These are phyloP conservation scores for Esperia sulphurella DNA, from an alignment of 2,888 invertebrate species.

Conservation along the genomic window DNA sequence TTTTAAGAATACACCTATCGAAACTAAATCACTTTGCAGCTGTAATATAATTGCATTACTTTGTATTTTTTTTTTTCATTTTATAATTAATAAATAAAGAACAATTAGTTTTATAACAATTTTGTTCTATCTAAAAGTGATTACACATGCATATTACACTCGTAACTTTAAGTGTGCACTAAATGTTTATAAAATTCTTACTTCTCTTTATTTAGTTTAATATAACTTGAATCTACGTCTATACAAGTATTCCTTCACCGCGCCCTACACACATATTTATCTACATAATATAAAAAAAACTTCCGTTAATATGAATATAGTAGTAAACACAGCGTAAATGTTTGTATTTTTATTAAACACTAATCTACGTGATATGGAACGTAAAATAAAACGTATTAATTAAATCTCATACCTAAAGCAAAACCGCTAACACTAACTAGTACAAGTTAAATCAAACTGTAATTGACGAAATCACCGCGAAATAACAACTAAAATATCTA, in stretches of 20 bases:
- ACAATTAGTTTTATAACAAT: constrained; percentile 37
- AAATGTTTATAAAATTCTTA: constrained; percentile 63
- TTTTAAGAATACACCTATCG: constrained; percentile 26
- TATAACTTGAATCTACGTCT: constrained; percentile 54
- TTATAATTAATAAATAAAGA: constrained; percentile 22
- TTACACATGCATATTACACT: constrained; percentile 58
- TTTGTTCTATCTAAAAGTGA: constrained; percentile 63
- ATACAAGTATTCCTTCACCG: constrained; percentile 65
- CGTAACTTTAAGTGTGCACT: constrained; percentile 58
- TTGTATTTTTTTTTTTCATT: constrained; percentile 14
- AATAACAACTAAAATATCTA: constrained; percentile 39
- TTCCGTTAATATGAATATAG: constrained; percentile 49
- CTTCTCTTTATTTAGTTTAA: constrained; percentile 46
- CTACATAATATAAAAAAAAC: constrained; percentile 47
- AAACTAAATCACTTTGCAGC: constrained; percentile 45
- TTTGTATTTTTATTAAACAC: constrained; percentile 32
- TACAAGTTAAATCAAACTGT: constrained; percentile 41
- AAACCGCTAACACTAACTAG: constrained; percentile 24
- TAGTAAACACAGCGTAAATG: constrained; percentile 58
- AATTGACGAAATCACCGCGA: constrained; percentile 69
- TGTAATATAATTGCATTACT: constrained; percentile 38
- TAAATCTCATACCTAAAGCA: constrained; percentile 52
- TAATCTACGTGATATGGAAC: constrained; percentile 61
- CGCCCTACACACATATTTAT: constrained; percentile 52
- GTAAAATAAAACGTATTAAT: constrained; percentile 34